Evolutionary conservation across 2,113 vertebrate species (phyloP), one percentile per base, ranked within the genome.

Genomic region (Phaethornis superciliosus): DNA sequence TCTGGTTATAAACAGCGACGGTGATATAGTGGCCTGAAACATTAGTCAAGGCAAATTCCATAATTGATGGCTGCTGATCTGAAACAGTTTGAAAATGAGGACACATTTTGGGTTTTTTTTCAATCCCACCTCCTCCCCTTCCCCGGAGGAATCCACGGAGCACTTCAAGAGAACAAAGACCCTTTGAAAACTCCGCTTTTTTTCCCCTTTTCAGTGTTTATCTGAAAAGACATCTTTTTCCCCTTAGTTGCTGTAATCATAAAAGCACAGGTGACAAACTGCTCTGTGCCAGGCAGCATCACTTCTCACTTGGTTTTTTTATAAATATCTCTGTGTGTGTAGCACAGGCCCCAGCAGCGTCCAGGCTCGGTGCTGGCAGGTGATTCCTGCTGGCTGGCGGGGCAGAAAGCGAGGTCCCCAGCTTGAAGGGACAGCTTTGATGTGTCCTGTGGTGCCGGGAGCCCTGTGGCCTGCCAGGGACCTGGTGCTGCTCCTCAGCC

Each of bases 181-280:
- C 92, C 96, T 97, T 97, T 98, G 98, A 97, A 97, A 97, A 88
- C 95, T 93, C 78, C 18, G 15, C 94, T 96, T 86, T 82, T 44
- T 33, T 15, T 8, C 65, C 92, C 67, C 67, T 69, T 95, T 96
- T 93, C 95, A 91, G 67, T 89, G 95, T 96, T 96, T 97, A 98
- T 97, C 97, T 97, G 96, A 97, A 98, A 98, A 97, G 98, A 97
- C 97, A 98, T 98, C 97, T 96, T 94, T 95, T 81, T 52, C 93
- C 96, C 94, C 97, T 96, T 93, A 82, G 97, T 92, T 84, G 91
- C 96, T 80, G 94, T 95, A 96, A 94, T 97, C 97, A 97, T 96
- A 93, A 97, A 97, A 97, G 97, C 97, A 68, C 96, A 97, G 97
- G 97, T 98, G 97, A 97, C 96, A 98, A 97, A 97, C 97, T 56